Conservation (phyloP, 1,140 invertebrate species). For the Drosophila pallidifrons region DNA sequence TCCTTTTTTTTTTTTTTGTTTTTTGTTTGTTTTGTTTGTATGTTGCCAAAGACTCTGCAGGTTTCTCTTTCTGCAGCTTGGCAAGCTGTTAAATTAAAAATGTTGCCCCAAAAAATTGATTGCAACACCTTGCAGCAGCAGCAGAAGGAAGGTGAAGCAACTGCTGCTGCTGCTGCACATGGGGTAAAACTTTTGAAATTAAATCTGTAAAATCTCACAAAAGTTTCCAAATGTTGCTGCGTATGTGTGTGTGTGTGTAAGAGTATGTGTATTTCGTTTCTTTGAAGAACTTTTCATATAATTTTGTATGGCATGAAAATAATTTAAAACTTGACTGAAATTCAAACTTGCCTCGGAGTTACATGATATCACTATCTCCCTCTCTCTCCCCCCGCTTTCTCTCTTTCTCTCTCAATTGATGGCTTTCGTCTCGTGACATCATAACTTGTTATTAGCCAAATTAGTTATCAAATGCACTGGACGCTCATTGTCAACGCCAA, state of each 20-base stretch:
- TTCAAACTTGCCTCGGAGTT: constrained; percentile 4
- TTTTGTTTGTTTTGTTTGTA: constrained; percentile 14
- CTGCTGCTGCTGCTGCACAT: constrained; percentile 31
- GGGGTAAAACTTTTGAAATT: constrained; percentile 62
- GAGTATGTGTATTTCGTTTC: constrained; percentile 11
- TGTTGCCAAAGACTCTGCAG: constrained; percentile 10
- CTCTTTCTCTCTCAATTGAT: background rate
- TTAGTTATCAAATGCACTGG: constrained; percentile 58
- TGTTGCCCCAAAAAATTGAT: constrained; percentile 52
- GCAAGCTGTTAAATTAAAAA: constrained; percentile 61
- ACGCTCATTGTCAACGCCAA: constrained; percentile 39
- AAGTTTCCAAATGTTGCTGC: constrained; percentile 35
- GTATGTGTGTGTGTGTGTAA: constrained; percentile 10
- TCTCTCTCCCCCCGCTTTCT: too few species aligned
- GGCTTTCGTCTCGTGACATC: constrained; percentile 21
- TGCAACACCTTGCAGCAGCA: constrained; percentile 47
- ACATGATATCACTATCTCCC: too few species aligned
- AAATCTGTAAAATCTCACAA: constrained; percentile 62
- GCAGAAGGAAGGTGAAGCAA: background rate
- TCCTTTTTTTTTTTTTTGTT: constrained; percentile 12
- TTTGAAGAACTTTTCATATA: constrained; percentile 49
- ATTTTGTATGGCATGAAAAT: constrained; percentile 44
- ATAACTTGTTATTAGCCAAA: constrained; percentile 59
- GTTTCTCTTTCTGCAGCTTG: background rate
- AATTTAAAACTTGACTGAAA: constrained; percentile 34